These are phyloP conservation scores for Coccyzus lansbergi DNA, from an alignment of 2,797 vertebrate genomes.

Conservation along the genomic window DNA sequence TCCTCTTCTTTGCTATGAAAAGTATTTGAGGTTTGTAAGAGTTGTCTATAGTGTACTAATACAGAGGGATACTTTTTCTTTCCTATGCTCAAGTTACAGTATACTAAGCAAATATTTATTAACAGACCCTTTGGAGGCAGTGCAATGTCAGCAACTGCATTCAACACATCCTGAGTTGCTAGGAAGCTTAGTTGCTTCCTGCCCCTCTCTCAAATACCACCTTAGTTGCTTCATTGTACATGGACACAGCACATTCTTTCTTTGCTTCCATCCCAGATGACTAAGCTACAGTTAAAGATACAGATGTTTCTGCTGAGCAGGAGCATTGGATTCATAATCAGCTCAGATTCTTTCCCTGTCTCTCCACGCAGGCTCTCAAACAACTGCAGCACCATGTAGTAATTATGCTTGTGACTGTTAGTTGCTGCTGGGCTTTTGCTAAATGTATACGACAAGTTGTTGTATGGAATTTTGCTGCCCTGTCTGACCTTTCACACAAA, in stretches of 20 bases:
- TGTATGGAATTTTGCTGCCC: neutral
- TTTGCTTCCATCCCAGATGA: neutral
- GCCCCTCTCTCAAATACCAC: neutral
- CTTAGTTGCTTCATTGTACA: neutral
- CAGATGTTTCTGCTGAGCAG: neutral
- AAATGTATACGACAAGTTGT: neutral
- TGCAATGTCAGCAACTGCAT: slow-evolving; percentile 30
- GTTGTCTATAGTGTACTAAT: neutral
- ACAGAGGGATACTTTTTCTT: neutral
- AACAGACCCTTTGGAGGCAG: slow-evolving; percentile 12
- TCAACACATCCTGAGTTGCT: neutral
- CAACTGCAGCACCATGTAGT: neutral
- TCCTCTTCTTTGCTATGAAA: neutral
- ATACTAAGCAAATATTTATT: slow-evolving; percentile 66
- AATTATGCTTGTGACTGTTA: neutral
- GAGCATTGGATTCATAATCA: neutral
- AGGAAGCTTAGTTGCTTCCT: slow-evolving; percentile 10
- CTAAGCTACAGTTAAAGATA: neutral
- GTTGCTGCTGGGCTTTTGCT: neutral
- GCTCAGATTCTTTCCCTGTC: neutral
- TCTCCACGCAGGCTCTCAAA: neutral
- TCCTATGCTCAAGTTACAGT: slow-evolving; percentile 25
- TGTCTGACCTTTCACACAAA: neutral
- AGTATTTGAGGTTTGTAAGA: neutral
- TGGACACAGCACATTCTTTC: neutral